Evolutionary conservation across 2,797 vertebrate species (phyloP), one percentile per base, ranked within the genome.

Genomic region (Bradypodion pumilum): DNA sequence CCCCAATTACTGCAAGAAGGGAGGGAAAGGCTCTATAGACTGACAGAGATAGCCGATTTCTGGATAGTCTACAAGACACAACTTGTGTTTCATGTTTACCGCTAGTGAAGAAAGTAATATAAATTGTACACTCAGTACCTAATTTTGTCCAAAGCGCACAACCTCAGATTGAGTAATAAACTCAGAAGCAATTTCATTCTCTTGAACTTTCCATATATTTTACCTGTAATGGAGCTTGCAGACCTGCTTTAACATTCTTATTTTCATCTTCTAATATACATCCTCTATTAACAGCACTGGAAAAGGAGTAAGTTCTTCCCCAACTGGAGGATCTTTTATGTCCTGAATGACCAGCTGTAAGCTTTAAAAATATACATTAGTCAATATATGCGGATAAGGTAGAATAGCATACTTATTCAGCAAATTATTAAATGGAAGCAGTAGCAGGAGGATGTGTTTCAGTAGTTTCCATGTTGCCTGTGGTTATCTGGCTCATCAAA

Each of bases 291-390:
- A 99, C 97, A 49, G 99, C 99, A 5, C 97, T 99, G 83, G 98
- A 99, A 92, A 99, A 99, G 7, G 99, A 99, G 88, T 99, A 98
- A 0, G 98, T 98, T 84, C 99, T 97, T 40, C 98, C 98, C 99
- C 98, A 99, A 89, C 99, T 99, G 85, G 98, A 99, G 0, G 98
- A 95, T 40, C 98, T 97, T 72, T 95, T 98, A 93, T 99, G 99
- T 25, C 98, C 96, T 0, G 94, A 96, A 83, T 89, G 95, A 89
- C 97, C 97, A 16, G 95, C 83, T 1, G 90, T 74, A 35, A 92
- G 91, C 96, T 96, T 91, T 66, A 70, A 83, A 91, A 93, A 91
- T 91, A 73, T n/a, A 32, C 37, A 93, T 29, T 3, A 44, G 29
- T 19, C 27, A 13, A 35, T 56, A 68, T 42, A 15, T 15, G 13